Evolutionary conservation across 2,888 invertebrate species (phyloP), one percentile per base, ranked within the genome.

Genomic region (Eueremaeus valkanovi): DNA sequence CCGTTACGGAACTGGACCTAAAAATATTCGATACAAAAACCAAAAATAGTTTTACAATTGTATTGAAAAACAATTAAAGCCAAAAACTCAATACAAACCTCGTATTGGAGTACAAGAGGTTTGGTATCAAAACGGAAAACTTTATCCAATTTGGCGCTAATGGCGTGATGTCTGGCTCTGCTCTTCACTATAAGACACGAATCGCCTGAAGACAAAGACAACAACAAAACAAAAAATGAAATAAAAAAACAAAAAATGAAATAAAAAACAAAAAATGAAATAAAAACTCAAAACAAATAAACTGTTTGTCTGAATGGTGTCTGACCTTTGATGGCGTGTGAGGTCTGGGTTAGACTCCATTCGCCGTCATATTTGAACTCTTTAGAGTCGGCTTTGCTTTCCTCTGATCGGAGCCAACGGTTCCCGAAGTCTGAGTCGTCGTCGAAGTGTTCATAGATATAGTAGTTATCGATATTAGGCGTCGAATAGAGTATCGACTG

Each of bases 131-230:
- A 86, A 72, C 89, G 87, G 84, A 95, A 97, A 0, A 91, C 90
- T 82, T 88, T 89, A 75, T 86, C 86, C 21, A 99, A 85, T 40
- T 88, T 86, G 3, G 93, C 87, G n/a, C 74, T 51, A 21, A 76
- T 76, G 9, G 98, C 98, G 18, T 97, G 93, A 85, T 98, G 99
- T 81, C 95, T 93, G 0, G 98, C 98, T 85, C 95, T 94, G 0
- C 94, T 92, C 82, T 85, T 81, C 77, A 83, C 82, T 74, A 77
- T 78, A 24, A 78, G 68, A 72, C 49, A 72, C 58, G 61, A 68
- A 73, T 77, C 73, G 49, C 73, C 72, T 74, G 58, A 40, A 58
- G 29, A 77, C 31, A 24, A 24, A 33, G 36, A 36, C 36, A 36
- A 36, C 36, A 36, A 36, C 36, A 8, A 11, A 36, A 36, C 36